Evolutionary conservation across 2,888 invertebrate species (phyloP), one percentile per base, ranked within the genome.

Genomic region (Aphidoletes aphidimyza): DNA sequence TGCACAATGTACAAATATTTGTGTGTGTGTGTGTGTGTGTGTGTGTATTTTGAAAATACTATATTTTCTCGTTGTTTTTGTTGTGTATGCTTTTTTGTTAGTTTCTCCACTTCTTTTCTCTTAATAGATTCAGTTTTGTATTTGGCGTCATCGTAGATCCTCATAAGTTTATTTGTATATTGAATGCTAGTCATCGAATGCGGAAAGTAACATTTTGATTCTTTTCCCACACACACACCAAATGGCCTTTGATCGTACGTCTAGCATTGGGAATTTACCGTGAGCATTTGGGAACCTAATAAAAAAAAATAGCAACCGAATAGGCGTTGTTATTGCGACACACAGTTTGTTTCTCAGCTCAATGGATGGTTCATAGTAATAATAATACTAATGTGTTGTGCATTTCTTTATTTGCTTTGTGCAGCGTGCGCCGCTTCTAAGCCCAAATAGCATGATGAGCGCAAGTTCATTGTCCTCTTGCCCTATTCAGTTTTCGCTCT

Each of bases 381-480:
- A n/a, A 54, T 69, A 69, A 69, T 69, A 69, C 26, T 30, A 30
- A 69, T 69, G 69, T 30, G 69, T 69, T 69, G 30, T 69, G 69
- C 69, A 30, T 69, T 69, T 69, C 14, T 30, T 69, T 34, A 54
- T 69, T 69, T 69, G 69, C n/a, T 69, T 30, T 69, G 30, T 69
- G 34, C 30, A 69, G 3, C 34, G 8, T 69, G 34, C 69, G 69
- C 69, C 30, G 69, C 69, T 69, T 69, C 30, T 69, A 69, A 69
- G 14, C 1, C 30, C 69, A 69, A 69, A 69, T 30, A 14, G 69
- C n/a, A 69, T 30, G 34, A 69, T 69, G 69, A 69, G 69, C 69
- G n/a, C 69, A 69, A 69, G 69, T 69, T 69, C 69, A 69, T 69
- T 69, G 69, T 69, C 69, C 69, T 14, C 69, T 69, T 69, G 69